A percentile compares a stretch with the other conserved stretches of the same genome.
These are phyloP conservation scores for Centruroides vittatus DNA, from an alignment of 1,140 invertebrate species.

Conservation along the genomic window DNA sequence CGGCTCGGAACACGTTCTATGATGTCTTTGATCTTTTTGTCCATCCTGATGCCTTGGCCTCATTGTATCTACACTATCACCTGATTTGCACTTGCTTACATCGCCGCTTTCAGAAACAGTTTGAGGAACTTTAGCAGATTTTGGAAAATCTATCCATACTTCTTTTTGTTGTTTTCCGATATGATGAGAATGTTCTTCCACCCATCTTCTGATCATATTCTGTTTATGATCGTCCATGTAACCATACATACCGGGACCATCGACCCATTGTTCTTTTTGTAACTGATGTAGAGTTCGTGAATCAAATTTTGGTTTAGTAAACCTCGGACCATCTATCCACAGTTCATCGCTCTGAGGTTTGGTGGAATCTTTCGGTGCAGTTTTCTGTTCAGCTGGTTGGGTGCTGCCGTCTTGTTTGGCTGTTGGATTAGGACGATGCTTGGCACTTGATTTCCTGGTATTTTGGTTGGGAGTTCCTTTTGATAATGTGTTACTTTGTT, in stretches of 20 bases:
- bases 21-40: too few relatives aligned
- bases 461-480: background rate
- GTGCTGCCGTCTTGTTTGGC: constrained; percentile 8
- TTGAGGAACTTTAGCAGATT: background rate
- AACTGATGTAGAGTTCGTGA: constrained; percentile 28
- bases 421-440: constrained; percentile 2
- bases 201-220: constrained; percentile 84
- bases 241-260: constrained; percentile 55
- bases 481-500: background rate
- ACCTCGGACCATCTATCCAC: constrained; percentile 89
- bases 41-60: background rate
- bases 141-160: constrained; percentile 15
- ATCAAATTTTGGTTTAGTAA: constrained; percentile 42
- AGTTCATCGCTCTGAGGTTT: constrained; percentile 59
- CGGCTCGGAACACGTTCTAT: background rate
- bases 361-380: constrained; percentile 15
- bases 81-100: background rate
- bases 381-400: constrained; percentile 23
- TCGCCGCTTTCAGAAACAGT: background rate
- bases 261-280: constrained; percentile 81
- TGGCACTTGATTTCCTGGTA: background rate
- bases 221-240: constrained; percentile 85
- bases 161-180: constrained; percentile 14
- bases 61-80: background rate
- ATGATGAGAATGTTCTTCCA: constrained; percentile 56